These are phyloP conservation scores for Ailurus styani DNA, from an alignment of 2,113 vertebrate species.

Conservation along the genomic window DNA sequence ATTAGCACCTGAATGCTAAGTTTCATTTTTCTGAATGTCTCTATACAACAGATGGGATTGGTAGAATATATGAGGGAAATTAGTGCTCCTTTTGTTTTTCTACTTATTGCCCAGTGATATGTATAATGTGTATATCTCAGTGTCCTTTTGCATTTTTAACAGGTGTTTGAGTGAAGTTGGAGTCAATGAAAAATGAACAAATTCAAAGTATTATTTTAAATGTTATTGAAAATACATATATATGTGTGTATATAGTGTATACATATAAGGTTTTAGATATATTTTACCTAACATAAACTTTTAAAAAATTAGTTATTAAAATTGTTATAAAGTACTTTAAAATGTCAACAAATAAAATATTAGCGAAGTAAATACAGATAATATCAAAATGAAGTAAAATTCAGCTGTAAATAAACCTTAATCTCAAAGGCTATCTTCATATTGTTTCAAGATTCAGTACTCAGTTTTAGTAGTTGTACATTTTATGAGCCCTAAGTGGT, in stretches of 20 bases:
- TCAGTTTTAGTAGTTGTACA: not conserved
- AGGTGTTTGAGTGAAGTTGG: not conserved
- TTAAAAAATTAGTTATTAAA: not conserved
- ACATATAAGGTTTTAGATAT: not conserved
- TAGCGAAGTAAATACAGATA: not conserved
- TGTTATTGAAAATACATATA: not conserved
- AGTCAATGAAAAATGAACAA: not conserved
- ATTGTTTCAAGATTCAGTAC: not conserved
- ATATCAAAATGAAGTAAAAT: not conserved
- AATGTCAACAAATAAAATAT: slow-evolving; percentile 31
- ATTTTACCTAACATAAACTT: not conserved
- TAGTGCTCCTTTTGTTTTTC: not conserved
- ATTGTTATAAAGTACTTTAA: not conserved
- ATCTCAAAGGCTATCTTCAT: not conserved
- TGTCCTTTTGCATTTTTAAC: not conserved
- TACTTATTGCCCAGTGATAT: not conserved
- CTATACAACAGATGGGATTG: not conserved
- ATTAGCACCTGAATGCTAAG: not conserved
- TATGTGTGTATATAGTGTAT: not conserved
- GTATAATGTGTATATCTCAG: not conserved
- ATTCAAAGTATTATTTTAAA: not conserved
- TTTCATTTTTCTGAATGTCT: not conserved
- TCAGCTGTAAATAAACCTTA: slow-evolving; percentile 13
- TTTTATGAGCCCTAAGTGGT: not conserved
- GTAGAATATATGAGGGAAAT: not conserved